These are phyloP conservation scores for Smithornis capensis DNA, from an alignment of 2,113 vertebrate species.

Conservation along the genomic window DNA sequence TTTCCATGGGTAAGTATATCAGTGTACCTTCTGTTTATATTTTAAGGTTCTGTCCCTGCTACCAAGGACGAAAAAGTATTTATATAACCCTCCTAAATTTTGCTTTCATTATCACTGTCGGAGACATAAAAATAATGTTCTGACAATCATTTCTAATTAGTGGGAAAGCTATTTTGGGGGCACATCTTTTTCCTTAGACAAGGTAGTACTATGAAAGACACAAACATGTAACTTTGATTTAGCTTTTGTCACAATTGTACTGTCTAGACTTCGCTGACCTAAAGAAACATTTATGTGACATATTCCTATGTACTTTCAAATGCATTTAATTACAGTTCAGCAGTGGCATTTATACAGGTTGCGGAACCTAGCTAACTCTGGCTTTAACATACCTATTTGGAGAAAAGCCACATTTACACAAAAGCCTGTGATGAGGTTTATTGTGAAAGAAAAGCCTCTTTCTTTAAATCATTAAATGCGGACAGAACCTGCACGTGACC, in stretches of 20 bases:
- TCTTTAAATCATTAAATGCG: background rate
- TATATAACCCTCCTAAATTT: background rate
- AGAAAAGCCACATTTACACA: background rate
- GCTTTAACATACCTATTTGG: background rate
- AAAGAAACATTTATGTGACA: background rate
- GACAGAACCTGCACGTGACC: background rate
- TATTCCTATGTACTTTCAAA: background rate
- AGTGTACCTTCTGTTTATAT: background rate
- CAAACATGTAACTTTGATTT: background rate
- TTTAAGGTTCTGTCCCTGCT: background rate
- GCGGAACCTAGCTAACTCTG: background rate
- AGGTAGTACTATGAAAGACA: background rate
- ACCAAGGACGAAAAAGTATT: background rate
- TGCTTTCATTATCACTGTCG: background rate
- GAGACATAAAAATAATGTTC: background rate
- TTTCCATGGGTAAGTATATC: background rate
- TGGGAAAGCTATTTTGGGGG: background rate
- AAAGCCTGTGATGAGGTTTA: background rate
- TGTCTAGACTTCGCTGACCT: background rate
- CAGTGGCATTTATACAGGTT: background rate
- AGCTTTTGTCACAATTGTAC: background rate
- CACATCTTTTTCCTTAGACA: background rate
- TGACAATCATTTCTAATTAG: background rate
- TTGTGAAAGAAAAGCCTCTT: background rate
- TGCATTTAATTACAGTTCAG: background rate